These are phyloP conservation scores for Pygathrix nemaeus DNA, from an alignment of 2,113 vertebrate genomes.

Conservation along the genomic window DNA sequence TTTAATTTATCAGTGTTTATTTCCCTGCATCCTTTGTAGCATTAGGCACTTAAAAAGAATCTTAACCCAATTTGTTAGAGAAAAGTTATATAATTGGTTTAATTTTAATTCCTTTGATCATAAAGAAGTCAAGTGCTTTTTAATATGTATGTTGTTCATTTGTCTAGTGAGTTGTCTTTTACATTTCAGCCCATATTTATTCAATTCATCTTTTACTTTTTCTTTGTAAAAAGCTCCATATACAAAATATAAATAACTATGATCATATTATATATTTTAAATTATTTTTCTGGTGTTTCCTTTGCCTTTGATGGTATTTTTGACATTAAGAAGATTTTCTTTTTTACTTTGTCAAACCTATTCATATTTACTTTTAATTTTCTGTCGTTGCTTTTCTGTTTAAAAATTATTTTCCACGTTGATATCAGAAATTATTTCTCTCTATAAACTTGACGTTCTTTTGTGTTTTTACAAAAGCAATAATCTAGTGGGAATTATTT, in stretches of 20 bases:
- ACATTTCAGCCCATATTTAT: not conserved
- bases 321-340: not conserved
- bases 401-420: not conserved
- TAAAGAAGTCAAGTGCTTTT: not conserved
- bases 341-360: not conserved
- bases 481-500: not conserved
- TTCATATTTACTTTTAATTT: slow-evolving; percentile 7
- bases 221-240: not conserved
- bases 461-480: not conserved
- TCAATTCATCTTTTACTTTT: not conserved
- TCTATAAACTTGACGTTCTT: not conserved
- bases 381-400: slow-evolving; percentile 2
- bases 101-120: slow-evolving; percentile 32
- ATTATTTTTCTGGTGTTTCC: not conserved
- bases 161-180: not conserved
- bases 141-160: not conserved
- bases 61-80: not conserved
- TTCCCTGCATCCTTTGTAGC: not conserved
- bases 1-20: not conserved
- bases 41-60: not conserved
- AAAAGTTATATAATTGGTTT: not conserved
- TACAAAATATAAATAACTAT: not conserved
- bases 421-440: not conserved
- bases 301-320: not conserved
- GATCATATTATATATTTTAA: not conserved